phyloP scores from a whole-genome alignment of 2,888 invertebrate genomes.

The Dilophus febrilis region DNA sequence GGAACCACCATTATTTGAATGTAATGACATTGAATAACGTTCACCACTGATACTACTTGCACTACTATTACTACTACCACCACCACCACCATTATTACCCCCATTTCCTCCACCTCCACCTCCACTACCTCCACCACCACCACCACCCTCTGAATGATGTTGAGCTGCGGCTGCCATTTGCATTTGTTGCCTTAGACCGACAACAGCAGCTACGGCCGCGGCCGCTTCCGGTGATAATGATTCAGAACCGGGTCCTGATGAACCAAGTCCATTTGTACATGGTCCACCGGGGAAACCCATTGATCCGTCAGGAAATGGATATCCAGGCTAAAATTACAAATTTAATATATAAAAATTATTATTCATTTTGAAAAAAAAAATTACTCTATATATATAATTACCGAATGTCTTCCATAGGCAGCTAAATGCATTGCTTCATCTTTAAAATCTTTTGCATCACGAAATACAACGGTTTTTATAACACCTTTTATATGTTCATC shows the following conservation, averaged over 20 bases:
- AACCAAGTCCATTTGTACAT: slow-evolving; percentile 38
- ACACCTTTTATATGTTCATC: slow-evolving; percentile 88
- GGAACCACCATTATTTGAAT: slow-evolving; percentile 18
- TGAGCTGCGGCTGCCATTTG: slow-evolving; percentile 44
- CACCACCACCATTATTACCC: slow-evolving; percentile 29
- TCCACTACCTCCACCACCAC: slow-evolving; percentile 33
- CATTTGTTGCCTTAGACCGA: slow-evolving; percentile 73
- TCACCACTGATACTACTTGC: slow-evolving; percentile 28
- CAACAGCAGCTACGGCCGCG: slow-evolving; percentile 72
- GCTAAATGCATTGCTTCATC: slow-evolving; percentile 44
- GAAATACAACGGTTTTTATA: slow-evolving; percentile 79
- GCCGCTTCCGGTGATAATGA: slow-evolving; percentile 51
- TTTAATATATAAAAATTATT: slow-evolving; percentile 21
- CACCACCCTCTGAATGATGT: slow-evolving; percentile 34
- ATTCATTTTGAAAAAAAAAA: slow-evolving; percentile 13
- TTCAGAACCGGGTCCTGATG: slow-evolving; percentile 35
- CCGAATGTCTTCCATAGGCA: slow-evolving; percentile 42
- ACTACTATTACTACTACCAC: slow-evolving; percentile 32
- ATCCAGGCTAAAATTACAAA: slow-evolving; percentile 29
- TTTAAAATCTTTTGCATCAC: slow-evolving; percentile 69
- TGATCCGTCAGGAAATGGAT: slow-evolving; percentile 43
- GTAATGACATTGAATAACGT: slow-evolving; percentile 15
- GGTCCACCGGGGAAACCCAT: slow-evolving; percentile 39
- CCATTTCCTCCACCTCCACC: slow-evolving; percentile 32
- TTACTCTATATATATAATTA: slow-evolving; percentile 22